phyloP scores from a whole-genome alignment of 1,140 invertebrate genomes.

The Calliphora vicina region DNA sequence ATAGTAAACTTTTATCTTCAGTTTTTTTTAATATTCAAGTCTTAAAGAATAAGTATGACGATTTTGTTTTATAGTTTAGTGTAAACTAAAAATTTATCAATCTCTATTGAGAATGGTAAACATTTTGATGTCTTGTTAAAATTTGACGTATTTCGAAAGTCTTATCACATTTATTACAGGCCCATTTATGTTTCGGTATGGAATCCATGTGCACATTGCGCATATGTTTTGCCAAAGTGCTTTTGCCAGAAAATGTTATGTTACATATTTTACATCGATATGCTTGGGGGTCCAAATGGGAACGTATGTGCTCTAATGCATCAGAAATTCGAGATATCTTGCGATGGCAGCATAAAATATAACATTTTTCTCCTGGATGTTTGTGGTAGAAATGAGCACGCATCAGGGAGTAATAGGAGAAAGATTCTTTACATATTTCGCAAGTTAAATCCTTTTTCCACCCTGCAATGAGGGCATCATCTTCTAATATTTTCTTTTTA shows the following conservation, averaged over 20 bases:
- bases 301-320: not conserved
- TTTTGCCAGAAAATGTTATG: not conserved
- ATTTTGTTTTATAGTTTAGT: too few species aligned
- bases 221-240: not conserved
- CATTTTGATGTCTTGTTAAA: conserved; percentile 1
- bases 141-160: not conserved
- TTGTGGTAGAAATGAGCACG: conserved; percentile 17
- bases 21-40: too few species aligned
- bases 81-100: too few species aligned
- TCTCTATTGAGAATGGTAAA: not conserved
- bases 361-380: conserved; percentile 25
- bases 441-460: conserved; percentile 27
- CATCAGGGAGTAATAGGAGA: conserved; percentile 5
- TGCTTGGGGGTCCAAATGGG: not conserved
- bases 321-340: not conserved
- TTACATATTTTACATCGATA: not conserved
- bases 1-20: too few species aligned
- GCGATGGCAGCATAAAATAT: conserved; percentile 43
- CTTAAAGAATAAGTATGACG: too few species aligned
- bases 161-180: not conserved
- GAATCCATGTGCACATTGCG: not conserved
- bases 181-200: not conserved
- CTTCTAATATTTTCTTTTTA: conserved; percentile 4
- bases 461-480: conserved; percentile 30
- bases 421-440: not conserved